Evolutionary conservation across 2,113 vertebrate genomes (phyloP).

Genomic region (Anseranas semipalmata): DNA sequence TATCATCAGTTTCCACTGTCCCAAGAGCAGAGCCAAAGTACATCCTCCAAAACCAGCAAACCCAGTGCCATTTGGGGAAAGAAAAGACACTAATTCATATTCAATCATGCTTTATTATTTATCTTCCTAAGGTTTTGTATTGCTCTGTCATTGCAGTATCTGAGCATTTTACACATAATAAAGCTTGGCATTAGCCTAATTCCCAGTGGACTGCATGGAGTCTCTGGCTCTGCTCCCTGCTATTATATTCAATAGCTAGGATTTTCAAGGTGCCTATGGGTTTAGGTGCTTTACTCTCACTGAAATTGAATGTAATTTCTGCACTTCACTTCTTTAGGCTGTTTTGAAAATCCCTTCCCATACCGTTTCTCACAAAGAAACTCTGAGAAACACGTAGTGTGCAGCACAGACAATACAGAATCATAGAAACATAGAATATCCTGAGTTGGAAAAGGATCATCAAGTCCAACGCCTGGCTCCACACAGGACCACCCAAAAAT

Average conservation of each 20-base stretch:
- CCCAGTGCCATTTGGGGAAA: neutral
- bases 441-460: too few relatives aligned
- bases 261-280: neutral
- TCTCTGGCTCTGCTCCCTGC: neutral
- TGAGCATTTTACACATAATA: neutral
- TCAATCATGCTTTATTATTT: slow-evolving; percentile 30
- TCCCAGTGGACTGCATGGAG: neutral
- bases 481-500: too few relatives aligned
- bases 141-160: neutral
- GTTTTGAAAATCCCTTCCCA: neutral
- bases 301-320: neutral
- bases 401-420: neutral
- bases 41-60: neutral
- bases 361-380: neutral
- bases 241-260: neutral
- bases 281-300: neutral
- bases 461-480: too few relatives aligned
- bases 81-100: neutral
- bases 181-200: neutral
- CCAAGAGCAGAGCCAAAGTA: neutral
- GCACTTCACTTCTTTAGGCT: neutral
- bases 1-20: neutral
- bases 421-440: too few relatives aligned
- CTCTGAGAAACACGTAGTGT: neutral
- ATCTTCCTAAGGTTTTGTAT: neutral